Conservation (phyloP, 2,797 vertebrate species). For the Sebastes trivittatus region DNA sequence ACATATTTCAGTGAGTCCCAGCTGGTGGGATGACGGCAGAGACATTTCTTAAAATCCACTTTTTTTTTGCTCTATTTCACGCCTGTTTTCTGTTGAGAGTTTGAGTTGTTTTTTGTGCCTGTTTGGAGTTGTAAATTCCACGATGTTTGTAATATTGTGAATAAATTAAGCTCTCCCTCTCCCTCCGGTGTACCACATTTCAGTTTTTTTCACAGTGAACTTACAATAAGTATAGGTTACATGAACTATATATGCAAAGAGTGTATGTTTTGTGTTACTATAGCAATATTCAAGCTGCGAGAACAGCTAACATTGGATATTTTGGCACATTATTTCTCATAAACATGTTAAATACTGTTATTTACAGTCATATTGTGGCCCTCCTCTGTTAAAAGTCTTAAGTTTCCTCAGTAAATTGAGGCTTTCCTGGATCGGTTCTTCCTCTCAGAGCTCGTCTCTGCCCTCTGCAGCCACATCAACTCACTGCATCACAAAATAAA, state of each 20-base stretch:
- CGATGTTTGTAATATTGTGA: slow-evolving; percentile 78
- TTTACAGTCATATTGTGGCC: too few relatives aligned
- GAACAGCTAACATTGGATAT: not conserved
- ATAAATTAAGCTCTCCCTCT: slow-evolving; percentile 78
- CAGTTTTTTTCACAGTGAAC: not conserved
- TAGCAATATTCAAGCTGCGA: not conserved
- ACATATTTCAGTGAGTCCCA: slow-evolving; percentile 15
- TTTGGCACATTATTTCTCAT: not conserved
- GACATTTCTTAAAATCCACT: slow-evolving; percentile 28
- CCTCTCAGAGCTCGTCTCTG: slow-evolving; percentile 46
- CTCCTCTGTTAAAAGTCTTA: too few relatives aligned
- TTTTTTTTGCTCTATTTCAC: slow-evolving; percentile 18
- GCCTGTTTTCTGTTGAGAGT: slow-evolving; percentile 27
- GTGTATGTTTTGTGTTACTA: not conserved
- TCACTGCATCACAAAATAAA: not conserved
- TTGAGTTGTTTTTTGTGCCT: slow-evolving; percentile 58
- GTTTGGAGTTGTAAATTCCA: slow-evolving; percentile 70
- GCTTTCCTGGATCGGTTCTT: not conserved
- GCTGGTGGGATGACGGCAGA: slow-evolving; percentile 3
- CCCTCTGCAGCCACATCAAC: slow-evolving; percentile 57
- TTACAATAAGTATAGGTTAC: not conserved
- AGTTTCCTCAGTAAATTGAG: not conserved
- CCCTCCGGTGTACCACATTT: not conserved
- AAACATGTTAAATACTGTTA: not conserved
- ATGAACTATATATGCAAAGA: slow-evolving; percentile 1